Conservation (phyloP, 2,797 vertebrate genomes). For the Picus viridis region DNA sequence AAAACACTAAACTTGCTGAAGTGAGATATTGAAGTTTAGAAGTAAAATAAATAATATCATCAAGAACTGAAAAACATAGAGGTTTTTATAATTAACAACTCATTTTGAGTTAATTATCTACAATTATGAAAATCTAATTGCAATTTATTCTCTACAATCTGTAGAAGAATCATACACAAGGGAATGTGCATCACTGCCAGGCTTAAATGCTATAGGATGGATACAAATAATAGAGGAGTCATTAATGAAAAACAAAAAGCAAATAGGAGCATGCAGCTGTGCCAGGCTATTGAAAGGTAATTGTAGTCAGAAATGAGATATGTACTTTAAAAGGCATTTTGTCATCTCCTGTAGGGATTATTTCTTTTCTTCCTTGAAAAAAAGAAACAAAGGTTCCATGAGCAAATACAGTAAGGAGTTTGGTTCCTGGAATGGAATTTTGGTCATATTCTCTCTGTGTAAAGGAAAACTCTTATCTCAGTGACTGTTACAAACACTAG, state of each 20-base stretch:
- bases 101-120: constrained; percentile 83
- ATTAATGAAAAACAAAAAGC: constrained; percentile 74
- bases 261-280: constrained; percentile 69
- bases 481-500: not conserved
- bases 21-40: constrained; percentile 68
- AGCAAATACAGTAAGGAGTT: not conserved
- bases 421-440: not conserved
- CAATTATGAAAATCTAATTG: constrained; percentile 82
- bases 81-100: constrained; percentile 81
- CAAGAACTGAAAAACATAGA: constrained; percentile 73
- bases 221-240: constrained; percentile 67
- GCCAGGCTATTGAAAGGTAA: constrained; percentile 70
- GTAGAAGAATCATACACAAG: constrained; percentile 73
- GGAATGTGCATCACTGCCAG: constrained; percentile 67
- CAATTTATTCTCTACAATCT: constrained; percentile 81
- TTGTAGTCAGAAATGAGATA: constrained; percentile 72
- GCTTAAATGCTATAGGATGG: constrained; percentile 66
- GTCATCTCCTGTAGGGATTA: constrained; percentile 63
- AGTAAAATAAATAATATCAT: constrained; percentile 79
- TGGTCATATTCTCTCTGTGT: not conserved
- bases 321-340: constrained; percentile 66
- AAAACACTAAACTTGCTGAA: constrained; percentile 72
- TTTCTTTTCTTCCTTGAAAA: constrained; percentile 43
- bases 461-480: not conserved
- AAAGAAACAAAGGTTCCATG: not conserved